Evolutionary conservation across 2,888 invertebrate genomes (phyloP), one percentile per base, ranked within the genome.

Genomic region (Melanchra persicariae): DNA sequence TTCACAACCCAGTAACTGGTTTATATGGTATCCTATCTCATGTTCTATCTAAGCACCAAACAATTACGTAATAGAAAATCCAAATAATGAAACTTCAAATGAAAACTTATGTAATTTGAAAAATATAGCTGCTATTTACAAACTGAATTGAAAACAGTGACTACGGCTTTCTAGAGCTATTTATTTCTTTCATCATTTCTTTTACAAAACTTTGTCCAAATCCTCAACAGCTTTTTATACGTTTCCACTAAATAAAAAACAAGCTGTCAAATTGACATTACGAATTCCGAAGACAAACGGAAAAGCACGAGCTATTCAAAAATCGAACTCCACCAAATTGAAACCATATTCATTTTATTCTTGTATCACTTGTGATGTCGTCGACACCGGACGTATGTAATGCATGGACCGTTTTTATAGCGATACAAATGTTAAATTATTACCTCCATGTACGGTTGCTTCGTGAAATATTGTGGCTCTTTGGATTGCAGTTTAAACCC

Each of bases 301-400:
- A 19, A 63, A 52, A 17, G 0, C 9, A 15, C 7, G 34, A 47
- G 15, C 24, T 1, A 61, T 79, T 70, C 49, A 51, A 75, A 70
- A 68, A 68, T 70, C 54, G 75, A 75, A 79, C 54, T 15, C n/a
- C 24, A 55, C 12, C 17, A 37, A 69, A 49, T 24, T 26, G 26
- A 26, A 69, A 66, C 1, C 0, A 12, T n/a, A 34, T 37, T 15
- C n/a, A 55, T 49, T 68, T 75, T 68, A 74, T 69, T 76, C 60
- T 30, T 55, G 49, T 76, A 67, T 65, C 58, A 55, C 30, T 77
- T 54, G 43, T 43, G 19, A 73, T 57, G 74, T 79, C 73, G 64
- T 74, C 61, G 81, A 79, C 84, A 72, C 82, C 83, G 82, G 79
- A 83, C 73, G 69, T 70, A 26, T 58, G 51, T 60, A 70, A 63